Evolutionary conservation across 2,888 invertebrate genomes (phyloP).

Genomic region (Pammene fasciana): DNA sequence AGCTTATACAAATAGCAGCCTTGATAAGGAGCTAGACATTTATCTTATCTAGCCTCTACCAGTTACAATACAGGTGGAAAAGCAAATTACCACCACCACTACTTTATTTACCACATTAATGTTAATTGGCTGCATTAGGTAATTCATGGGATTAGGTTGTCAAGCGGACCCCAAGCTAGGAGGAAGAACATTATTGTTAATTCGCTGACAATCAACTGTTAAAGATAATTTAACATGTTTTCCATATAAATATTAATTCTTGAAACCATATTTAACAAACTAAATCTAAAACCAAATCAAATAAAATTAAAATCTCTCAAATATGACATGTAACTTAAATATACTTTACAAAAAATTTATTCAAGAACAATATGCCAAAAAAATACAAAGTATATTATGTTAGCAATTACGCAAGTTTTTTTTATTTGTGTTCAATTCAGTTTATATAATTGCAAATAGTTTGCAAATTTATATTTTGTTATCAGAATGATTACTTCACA

Average conservation of each 20-base stretch:
- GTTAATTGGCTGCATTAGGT: neutral
- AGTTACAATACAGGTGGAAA: conserved; percentile 55
- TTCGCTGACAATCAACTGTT: neutral
- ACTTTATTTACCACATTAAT: conserved; percentile 18
- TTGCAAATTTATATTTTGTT: neutral
- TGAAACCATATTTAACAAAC: no score
- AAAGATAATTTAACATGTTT: neutral
- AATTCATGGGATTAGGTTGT: no score
- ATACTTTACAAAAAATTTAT: no score
- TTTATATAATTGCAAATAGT: neutral
- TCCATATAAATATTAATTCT: no score
- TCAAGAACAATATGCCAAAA: no score
- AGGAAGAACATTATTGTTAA: neutral
- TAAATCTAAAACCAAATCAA: no score
- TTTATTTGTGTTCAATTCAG: no score
- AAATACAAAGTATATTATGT: no score
- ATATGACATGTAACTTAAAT: no score
- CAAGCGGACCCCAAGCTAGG: no score
- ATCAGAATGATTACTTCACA: conserved; percentile 16
- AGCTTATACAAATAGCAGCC: conserved; percentile 75
- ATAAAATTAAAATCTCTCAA: no score
- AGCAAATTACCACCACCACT: conserved; percentile 42
- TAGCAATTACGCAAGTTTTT: no score
- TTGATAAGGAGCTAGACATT: conserved; percentile 72
- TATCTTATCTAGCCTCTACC: conserved; percentile 72